phyloP scores from a whole-genome alignment of 2,888 invertebrate species.

The Drosophila tripunctata region DNA sequence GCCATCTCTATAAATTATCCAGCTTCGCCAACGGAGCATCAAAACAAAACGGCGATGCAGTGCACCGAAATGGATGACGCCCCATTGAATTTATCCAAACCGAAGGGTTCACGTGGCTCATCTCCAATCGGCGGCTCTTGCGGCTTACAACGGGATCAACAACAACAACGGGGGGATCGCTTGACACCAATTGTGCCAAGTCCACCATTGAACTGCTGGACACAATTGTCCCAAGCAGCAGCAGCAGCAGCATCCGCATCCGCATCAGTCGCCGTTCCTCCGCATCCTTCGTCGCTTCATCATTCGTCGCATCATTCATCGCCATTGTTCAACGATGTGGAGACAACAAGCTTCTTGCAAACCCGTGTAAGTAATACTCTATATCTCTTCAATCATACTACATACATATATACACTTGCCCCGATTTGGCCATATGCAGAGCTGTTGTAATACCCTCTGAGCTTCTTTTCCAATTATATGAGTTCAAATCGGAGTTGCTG shows the following conservation, averaged over 20 bases:
- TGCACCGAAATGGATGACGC: conserved; percentile 94
- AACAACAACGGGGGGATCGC: too few relatives aligned
- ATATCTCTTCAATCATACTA: too few relatives aligned
- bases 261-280: conserved; percentile 39
- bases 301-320: conserved; percentile 78
- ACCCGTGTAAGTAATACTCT: conserved; percentile 48
- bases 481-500: too few relatives aligned
- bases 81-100: conserved; percentile 95
- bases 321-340: conserved; percentile 87
- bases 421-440: too few relatives aligned
- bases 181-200: conserved; percentile 47
- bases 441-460: too few relatives aligned
- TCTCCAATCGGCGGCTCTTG: conserved; percentile 81
- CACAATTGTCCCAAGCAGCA: conserved; percentile 30
- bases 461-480: too few relatives aligned
- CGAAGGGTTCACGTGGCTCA: conserved; percentile 87
- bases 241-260: too few relatives aligned
- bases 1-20: conserved; percentile 30
- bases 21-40: conserved; percentile 35
- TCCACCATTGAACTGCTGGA: conserved; percentile 68
- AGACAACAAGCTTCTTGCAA: conserved; percentile 82
- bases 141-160: conserved; percentile 34
- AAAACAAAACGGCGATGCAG: conserved; percentile 80
- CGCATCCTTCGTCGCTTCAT: conserved; percentile 72
- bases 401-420: too few relatives aligned